Base-by-base conservation (phyloP, 1,140 invertebrate species). In the Brachionus plicatilis region DNA sequence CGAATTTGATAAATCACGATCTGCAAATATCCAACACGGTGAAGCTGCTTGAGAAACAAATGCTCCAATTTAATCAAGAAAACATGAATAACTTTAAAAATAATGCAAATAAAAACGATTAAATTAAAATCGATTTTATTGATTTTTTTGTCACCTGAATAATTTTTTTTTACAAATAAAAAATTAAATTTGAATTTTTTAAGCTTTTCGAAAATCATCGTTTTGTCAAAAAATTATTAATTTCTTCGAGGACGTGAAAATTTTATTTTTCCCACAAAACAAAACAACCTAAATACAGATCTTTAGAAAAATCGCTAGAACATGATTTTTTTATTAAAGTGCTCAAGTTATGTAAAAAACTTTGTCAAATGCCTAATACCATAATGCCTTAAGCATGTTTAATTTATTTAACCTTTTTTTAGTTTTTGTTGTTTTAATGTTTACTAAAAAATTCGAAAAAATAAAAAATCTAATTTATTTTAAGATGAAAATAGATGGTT, bases 1-100 rank as follows among this genome's bases (percentile, higher is more conserved):
- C 29, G 2, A 68, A 82, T 82, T 24, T 82, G 43, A 82, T 82
- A 60, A 68, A 65, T 65, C 79, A 82, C 41, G 79, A 82, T 68
- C 66, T 68, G 20, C 45, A 76, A 47, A 76, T 76, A 76, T 76
- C 72, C 4, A 76, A 76, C 17, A 76, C 72, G 2, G 72, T 76
- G 24, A 76, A 50, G 50, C 43, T 27, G 47, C 47, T 76, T 24
- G 72, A 76, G 43, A 76, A 76, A 53, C 72, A 76, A 76, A 76
- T 76, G 72, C n/a, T 47, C 33, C 41, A 76, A 50, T 76, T 76
- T 76, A 76, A 76, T 50, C 72, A 76, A 76, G 72, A 76, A 24
- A 76, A 76, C 17, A 76, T 50, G 41, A 50, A 50, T 45, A 75
- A 8, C 24, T 45, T 45, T 3, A 43, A 45, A 27, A 66, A 66